Conservation (phyloP, 2,797 vertebrate genomes). For the Vultur gryphus region DNA sequence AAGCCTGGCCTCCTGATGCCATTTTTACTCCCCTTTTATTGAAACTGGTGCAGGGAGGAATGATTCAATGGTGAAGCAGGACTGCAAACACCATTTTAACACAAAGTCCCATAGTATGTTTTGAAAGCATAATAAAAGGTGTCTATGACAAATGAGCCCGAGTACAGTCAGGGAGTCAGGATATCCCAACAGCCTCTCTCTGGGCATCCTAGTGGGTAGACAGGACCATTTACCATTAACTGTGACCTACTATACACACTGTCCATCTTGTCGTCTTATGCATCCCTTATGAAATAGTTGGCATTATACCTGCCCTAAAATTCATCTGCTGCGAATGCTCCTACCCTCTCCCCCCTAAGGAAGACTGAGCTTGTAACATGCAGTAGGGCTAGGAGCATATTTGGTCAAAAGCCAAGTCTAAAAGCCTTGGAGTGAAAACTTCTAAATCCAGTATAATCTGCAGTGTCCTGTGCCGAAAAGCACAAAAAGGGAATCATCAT, state of each 20-base stretch:
- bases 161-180: background rate
- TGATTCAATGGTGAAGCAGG: background rate
- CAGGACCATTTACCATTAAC: background rate
- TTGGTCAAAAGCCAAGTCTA: background rate
- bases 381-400: background rate
- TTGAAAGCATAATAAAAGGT: background rate
- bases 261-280: background rate
- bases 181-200: background rate
- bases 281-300: background rate
- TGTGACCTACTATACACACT: background rate
- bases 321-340: background rate
- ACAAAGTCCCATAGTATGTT: background rate
- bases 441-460: background rate
- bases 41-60: background rate
- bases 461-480: background rate
- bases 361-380: background rate
- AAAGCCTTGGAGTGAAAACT: background rate
- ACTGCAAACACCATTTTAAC: background rate
- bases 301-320: background rate
- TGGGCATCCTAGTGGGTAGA: background rate
- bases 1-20: background rate
- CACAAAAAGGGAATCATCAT: background rate
- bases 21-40: background rate
- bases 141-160: background rate
- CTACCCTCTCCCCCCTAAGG: background rate